Evolutionary conservation across 1,140 invertebrate genomes (phyloP).

Genomic region (Zaprionus capensis): DNA sequence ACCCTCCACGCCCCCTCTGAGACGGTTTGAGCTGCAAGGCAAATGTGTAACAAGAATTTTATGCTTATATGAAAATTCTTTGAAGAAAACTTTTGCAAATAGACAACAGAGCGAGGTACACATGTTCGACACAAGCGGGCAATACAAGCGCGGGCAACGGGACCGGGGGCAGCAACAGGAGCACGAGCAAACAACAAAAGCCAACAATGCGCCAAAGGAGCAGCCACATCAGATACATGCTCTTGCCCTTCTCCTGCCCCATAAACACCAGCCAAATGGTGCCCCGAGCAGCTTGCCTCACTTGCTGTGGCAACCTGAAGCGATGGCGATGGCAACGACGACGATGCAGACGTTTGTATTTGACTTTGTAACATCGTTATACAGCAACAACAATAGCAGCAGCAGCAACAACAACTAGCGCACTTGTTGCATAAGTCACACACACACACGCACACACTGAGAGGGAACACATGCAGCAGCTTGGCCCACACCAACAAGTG

Average conservation of each 20-base stretch:
- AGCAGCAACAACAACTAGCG: slow-evolving; percentile 46
- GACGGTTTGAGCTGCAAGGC: slow-evolving; percentile 38
- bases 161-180: slow-evolving; percentile 11
- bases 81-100: slow-evolving; percentile 50
- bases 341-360: slow-evolving; percentile 75
- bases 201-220: slow-evolving; percentile 62
- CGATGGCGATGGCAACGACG: slow-evolving; percentile 44
- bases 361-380: slow-evolving; percentile 80
- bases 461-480: slow-evolving; percentile 14
- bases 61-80: slow-evolving; percentile 54
- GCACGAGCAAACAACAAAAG: slow-evolving; percentile 52
- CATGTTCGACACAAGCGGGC: slow-evolving; percentile 34
- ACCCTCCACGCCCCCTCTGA: slow-evolving; percentile 20
- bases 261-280: slow-evolving; percentile 9
- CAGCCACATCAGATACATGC: slow-evolving; percentile 50
- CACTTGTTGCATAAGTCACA: slow-evolving; percentile 77
- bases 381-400: slow-evolving; percentile 55
- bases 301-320: slow-evolving; percentile 38
- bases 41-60: slow-evolving; percentile 58
- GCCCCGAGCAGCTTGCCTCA: slow-evolving; percentile 22
- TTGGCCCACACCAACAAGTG: slow-evolving; percentile 64
- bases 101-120: slow-evolving; percentile 50
- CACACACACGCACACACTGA: slow-evolving; percentile 40
- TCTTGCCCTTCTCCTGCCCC: neutral
- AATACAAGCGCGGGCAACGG: slow-evolving; percentile 1